Base-by-base conservation (phyloP, 23 tunicate genomes). In the Diplosoma virens region DNA sequence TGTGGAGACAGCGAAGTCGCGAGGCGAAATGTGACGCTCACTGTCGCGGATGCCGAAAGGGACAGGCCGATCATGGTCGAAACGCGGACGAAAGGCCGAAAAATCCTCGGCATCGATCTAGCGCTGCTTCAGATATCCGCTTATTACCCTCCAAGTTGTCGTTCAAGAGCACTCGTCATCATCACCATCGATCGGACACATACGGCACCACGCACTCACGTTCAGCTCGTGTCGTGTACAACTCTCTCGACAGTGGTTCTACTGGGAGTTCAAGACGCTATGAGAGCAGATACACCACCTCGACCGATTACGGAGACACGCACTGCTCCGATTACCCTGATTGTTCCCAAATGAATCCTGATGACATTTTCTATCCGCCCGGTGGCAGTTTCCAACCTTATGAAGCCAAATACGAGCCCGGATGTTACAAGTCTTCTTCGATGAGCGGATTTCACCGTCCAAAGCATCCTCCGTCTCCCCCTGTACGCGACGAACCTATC, bases 371-470 rank as follows among this genome's bases (percentile, higher is more conserved):
- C 31, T 82, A 82, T 47, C 87, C 87, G 7, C 87, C 87, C 9
- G 87, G 87, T 0, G 87, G 87, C 1, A 82, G 87, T 50, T 82
- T 82, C 50, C 87, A 82, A 26, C 87, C 87, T 30, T 82, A 82
- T 36, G 65, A 82, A 72, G 84, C 87, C 3, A 82, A 82, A 63
- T 88, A 88, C 50, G 95, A 88, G 31, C 95, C 95, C 0, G 80
- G 86, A 41, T 88, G 60, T 34, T 88, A 88, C 59, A 82, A 77
- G 59, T 81, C 94, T 3, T 68, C 68, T 0, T 72, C 84, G 14
- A 45, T n/a, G 20, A 86, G 81, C 41, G 73, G 82, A 29, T 78
- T 34, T 53, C 58, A 71, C 30, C 78, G 94, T 17, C 70, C 74
- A 7, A 26, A 47, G 20, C 78, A 72, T 33, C 80, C 87, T 23